phyloP scores from a whole-genome alignment of 2,797 vertebrate genomes.

The Avahi laniger region DNA sequence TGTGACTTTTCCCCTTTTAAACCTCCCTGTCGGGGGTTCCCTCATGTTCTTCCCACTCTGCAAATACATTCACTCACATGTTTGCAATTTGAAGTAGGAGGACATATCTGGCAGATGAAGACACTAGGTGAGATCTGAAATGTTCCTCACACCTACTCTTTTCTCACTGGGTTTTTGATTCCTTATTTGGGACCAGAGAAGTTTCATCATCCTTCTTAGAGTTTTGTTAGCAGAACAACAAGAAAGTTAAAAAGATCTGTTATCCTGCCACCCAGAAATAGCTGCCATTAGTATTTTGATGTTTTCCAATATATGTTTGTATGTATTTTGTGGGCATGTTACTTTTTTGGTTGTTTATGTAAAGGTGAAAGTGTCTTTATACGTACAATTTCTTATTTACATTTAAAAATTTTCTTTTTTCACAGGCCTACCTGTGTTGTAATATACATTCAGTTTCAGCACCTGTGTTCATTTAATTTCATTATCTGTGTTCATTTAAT shows the following conservation, averaged over 20 bases:
- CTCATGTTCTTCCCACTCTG: not conserved
- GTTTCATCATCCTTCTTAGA: conserved; percentile 51
- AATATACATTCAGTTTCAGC: not conserved
- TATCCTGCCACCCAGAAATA: conserved; percentile 21
- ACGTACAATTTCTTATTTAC: not conserved
- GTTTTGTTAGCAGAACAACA: conserved; percentile 54
- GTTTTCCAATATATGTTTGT: not conserved
- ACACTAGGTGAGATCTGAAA: not conserved
- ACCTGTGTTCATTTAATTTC: not conserved
- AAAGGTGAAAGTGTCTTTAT: not conserved
- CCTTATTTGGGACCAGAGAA: conserved; percentile 51
- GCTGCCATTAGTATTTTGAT: conserved; percentile 3
- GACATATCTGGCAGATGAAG: conserved; percentile 48
- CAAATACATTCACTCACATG: not conserved
- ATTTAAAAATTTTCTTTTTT: not conserved
- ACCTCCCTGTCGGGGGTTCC: not conserved
- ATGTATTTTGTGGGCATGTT: not conserved
- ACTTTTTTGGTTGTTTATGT: not conserved
- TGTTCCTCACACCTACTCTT: conserved; percentile 63
- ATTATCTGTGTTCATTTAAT: not conserved
- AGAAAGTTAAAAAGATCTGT: conserved; percentile 44
- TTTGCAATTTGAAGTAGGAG: conserved; percentile 64
- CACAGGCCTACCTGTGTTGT: not conserved
- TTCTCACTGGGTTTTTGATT: conserved; percentile 61
- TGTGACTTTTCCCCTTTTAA: not conserved